Base-by-base conservation (phyloP, 2,797 vertebrate genomes). In the Coilia nasus region DNA sequence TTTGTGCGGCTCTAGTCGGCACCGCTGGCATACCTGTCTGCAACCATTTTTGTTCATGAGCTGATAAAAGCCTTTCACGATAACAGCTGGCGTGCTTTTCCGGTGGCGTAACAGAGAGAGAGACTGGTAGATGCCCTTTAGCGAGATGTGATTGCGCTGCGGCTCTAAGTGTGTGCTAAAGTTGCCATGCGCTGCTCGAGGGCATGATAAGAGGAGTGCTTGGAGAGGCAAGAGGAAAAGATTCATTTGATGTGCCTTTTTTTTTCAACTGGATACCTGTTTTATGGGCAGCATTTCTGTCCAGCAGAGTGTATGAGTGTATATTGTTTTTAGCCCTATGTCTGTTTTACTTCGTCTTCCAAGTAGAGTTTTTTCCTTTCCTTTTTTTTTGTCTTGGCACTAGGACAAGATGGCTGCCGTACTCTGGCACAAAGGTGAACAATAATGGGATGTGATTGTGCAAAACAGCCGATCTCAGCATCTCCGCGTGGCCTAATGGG, bases 71-170 rank as follows among this genome's bases (percentile, higher is more conserved):
- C 14, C 71, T 78, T 44, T 78, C 71, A 41, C 19, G 71, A 78
- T 41, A 78, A 78, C 71, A 41, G 71, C 35, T 6, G 17, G 71
- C 31, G 17, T 41, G 31, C 15, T 17, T 82, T 82, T 57, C 56
- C 35, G 81, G 28, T 57, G 56, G 10, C 28, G 28, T 10, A 28
- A 47, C 25, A 57, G 25, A 44, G 75, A 35, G 75, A 87, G 83
- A 90, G 89, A 90, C 83, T 90, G 92, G 90, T 91, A 89, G 89
- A 89, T 92, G 89, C 87, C 90, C 88, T 92, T 93, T 92, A 80
- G 90, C 82, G 88, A 90, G 88, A 83, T 47, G 82, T 87, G 44
- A 81, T 84, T 60, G 82, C 85, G 28, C 87, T 81, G 84, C 81
- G 54, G 83, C 67, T n/a, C 7, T 86, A 88, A 88, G 85, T 89